Conservation (phyloP, 2,888 invertebrate species). For the Serrognathus titanus region DNA sequence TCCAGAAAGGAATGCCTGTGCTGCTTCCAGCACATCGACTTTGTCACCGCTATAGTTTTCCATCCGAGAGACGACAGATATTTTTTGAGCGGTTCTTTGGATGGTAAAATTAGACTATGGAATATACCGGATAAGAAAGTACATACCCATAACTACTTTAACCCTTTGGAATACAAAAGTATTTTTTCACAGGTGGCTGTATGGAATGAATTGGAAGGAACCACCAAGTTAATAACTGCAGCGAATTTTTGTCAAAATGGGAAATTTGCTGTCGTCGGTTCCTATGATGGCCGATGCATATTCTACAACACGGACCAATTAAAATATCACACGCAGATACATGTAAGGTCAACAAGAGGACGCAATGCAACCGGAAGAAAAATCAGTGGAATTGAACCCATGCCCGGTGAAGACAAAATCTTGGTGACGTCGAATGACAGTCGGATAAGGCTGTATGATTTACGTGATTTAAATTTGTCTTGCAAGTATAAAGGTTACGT, state of each 20-base stretch:
- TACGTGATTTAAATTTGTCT: slow-evolving; percentile 88
- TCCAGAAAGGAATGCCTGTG: slow-evolving; percentile 96
- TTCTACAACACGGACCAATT: slow-evolving; percentile 98
- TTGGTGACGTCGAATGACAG: slow-evolving; percentile 98
- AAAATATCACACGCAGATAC: slow-evolving; percentile 97
- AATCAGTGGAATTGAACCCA: slow-evolving; percentile 95
- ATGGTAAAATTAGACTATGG: slow-evolving; percentile 98
- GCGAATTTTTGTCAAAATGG: slow-evolving; percentile 98
- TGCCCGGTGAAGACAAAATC: slow-evolving; percentile 94
- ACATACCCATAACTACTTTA: slow-evolving; percentile 3
- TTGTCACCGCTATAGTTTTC: slow-evolving; percentile 98
- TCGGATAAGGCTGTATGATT: slow-evolving; percentile 90
- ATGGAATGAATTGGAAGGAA: slow-evolving; percentile 97
- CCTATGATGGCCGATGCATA: slow-evolving; percentile 97
- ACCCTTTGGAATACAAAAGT: not conserved
- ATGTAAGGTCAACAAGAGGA: slow-evolving; percentile 92
- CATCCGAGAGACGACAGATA: slow-evolving; percentile 90
- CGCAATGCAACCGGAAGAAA: slow-evolving; percentile 93
- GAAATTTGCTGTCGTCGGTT: slow-evolving; percentile 96
- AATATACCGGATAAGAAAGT: slow-evolving; percentile 98
- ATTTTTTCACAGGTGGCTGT: slow-evolving; percentile 68
- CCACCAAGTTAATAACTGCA: slow-evolving; percentile 90
- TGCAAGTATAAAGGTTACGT: slow-evolving; percentile 69
- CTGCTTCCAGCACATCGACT: slow-evolving; percentile 98
- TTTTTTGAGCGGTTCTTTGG: slow-evolving; percentile 94